These are phyloP conservation scores for Peromyscus nudipes DNA, from an alignment of 2,797 vertebrate species.

Conservation along the genomic window DNA sequence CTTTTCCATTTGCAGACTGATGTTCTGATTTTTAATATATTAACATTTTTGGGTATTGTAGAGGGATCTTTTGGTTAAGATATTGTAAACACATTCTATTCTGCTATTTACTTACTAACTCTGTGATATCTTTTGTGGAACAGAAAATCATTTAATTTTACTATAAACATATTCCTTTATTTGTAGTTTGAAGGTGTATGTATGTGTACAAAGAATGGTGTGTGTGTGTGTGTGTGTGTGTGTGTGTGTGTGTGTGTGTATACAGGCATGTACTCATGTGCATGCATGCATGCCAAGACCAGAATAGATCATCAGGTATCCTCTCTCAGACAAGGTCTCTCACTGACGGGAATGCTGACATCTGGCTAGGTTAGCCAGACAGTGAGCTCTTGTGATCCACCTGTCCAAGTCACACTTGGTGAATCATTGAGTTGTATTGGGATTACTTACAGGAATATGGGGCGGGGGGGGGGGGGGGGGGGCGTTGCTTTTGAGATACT, in stretches of 20 bases:
- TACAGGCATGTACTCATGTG: too few relatives aligned
- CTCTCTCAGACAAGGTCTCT: not conserved
- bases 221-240: too few relatives aligned
- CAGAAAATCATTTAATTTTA: conserved; percentile 32
- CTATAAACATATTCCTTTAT: not conserved
- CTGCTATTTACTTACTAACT: conserved; percentile 21
- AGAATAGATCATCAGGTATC: not conserved
- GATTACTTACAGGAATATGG: not conserved
- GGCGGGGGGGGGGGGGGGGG: too few relatives aligned
- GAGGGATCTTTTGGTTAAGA: not conserved
- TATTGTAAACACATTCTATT: not conserved
- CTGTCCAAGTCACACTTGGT: not conserved
- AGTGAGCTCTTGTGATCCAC: not conserved
- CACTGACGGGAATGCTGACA: not conserved
- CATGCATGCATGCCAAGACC: not conserved
- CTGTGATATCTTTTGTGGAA: not conserved
- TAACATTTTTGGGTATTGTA: not conserved
- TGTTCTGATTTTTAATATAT: not conserved
- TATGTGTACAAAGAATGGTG: not conserved
- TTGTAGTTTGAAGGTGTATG: not conserved
- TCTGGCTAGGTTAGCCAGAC: not conserved
- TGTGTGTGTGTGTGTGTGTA: not conserved
- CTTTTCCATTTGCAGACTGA: not conserved
- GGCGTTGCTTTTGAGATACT: not conserved
- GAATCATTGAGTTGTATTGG: not conserved